Conservation (phyloP, 1,140 invertebrate species). For the Drosophila chauvacae region DNA sequence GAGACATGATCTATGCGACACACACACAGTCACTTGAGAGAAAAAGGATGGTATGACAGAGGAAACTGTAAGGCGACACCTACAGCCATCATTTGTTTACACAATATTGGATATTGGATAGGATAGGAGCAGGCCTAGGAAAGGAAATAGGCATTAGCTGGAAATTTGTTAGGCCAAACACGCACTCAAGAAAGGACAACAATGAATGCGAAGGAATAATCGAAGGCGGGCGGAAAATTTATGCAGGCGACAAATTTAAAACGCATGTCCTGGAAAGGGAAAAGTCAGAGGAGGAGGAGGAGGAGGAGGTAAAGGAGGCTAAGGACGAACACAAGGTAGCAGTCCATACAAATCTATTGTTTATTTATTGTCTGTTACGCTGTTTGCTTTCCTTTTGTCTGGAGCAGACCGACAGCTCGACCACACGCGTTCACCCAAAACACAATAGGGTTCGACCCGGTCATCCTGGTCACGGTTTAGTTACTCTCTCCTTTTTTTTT, state of each 20-base stretch:
- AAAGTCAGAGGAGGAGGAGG: slow-evolving; percentile 3
- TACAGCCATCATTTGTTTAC: slow-evolving; percentile 80
- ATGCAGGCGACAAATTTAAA: slow-evolving; percentile 82
- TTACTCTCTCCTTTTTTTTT: slow-evolving; percentile 15
- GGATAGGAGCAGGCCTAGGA: slow-evolving; percentile 36
- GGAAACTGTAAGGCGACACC: slow-evolving; percentile 75
- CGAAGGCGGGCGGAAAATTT: slow-evolving; percentile 64
- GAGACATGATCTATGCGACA: slow-evolving; percentile 68
- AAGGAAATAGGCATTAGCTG: slow-evolving; percentile 79
- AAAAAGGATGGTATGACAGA: slow-evolving; percentile 18
- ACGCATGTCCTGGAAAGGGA: slow-evolving; percentile 65
- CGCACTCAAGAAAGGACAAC: slow-evolving; percentile 60
- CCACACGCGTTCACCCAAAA: slow-evolving; percentile 49
- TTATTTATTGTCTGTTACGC: slow-evolving; percentile 77
- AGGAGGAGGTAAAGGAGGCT: neutral
- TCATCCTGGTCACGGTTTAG: slow-evolving; percentile 40
- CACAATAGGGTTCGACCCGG: slow-evolving; percentile 28
- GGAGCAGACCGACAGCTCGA: slow-evolving; percentile 16
- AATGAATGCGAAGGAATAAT: slow-evolving; percentile 57
- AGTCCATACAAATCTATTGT: slow-evolving; percentile 66
- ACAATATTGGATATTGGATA: slow-evolving; percentile 78
- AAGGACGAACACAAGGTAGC: slow-evolving; percentile 27
- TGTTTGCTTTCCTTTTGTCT: slow-evolving; percentile 74
- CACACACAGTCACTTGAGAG: neutral
- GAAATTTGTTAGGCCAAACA: slow-evolving; percentile 81